Evolutionary conservation across 2,113 vertebrate species (phyloP).

Genomic region (Lepus europaeus): DNA sequence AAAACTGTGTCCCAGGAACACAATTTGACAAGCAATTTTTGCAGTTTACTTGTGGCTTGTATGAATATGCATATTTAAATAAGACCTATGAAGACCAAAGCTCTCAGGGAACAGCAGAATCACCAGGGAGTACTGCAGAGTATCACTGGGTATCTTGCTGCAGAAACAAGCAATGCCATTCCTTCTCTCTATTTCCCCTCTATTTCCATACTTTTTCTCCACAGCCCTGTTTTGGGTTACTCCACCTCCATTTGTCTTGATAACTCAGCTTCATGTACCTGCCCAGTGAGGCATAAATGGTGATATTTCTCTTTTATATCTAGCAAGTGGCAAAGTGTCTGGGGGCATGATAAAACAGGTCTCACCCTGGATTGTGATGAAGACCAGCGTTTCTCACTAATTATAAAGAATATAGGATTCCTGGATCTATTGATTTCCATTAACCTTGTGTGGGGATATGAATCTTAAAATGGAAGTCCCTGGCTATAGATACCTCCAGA

Average conservation of each 20-base stretch:
- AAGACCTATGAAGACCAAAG: not conserved
- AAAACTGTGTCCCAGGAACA: not conserved
- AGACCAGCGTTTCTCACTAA: constrained; percentile 67
- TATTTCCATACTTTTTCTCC: not conserved
- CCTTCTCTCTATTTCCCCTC: not conserved
- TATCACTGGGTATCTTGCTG: not conserved
- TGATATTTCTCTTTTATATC: constrained; percentile 70
- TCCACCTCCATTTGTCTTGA: constrained; percentile 32
- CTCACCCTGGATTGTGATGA: constrained; percentile 49
- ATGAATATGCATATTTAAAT: not conserved
- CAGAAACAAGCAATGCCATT: not conserved
- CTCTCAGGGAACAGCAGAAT: not conserved
- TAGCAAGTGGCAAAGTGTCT: not conserved
- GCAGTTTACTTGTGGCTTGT: not conserved
- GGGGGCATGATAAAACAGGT: constrained; percentile 22
- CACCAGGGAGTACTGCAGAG: not conserved
- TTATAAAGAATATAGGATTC: constrained; percentile 72
- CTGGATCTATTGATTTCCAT: constrained; percentile 77
- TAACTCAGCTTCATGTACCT: constrained; percentile 59
- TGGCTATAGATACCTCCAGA: constrained; percentile 36
- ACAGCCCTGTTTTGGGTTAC: not conserved
- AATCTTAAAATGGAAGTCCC: constrained; percentile 70
- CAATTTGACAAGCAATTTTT: not conserved
- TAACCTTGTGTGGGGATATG: constrained; percentile 69
- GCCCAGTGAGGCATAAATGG: constrained; percentile 57